These are phyloP conservation scores for Apomyelois bistriatella DNA, from an alignment of 2,888 invertebrate genomes.

Conservation along the genomic window DNA sequence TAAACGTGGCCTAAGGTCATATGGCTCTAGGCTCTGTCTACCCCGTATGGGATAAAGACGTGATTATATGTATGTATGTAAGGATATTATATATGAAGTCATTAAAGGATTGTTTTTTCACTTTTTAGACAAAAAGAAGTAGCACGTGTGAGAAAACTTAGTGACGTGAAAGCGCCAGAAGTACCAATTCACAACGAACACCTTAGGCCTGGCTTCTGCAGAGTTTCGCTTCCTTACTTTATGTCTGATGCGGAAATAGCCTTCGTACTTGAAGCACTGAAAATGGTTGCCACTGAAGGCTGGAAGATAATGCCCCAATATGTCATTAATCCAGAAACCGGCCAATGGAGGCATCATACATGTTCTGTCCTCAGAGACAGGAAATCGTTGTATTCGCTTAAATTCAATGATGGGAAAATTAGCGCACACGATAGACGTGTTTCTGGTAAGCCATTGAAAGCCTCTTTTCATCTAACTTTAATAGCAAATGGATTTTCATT, in stretches of 20 bases:
- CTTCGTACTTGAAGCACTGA: slow-evolving; percentile 90
- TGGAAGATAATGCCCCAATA: slow-evolving; percentile 95
- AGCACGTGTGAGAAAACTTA: slow-evolving; percentile 61
- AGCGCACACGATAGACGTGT: slow-evolving; percentile 84
- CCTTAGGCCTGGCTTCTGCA: slow-evolving; percentile 91
- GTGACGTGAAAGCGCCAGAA: slow-evolving; percentile 64
- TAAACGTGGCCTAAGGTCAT: no score
- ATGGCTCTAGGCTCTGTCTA: no score
- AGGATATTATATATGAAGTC: no score
- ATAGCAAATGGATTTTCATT: not conserved
- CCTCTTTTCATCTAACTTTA: not conserved
- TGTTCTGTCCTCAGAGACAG: slow-evolving; percentile 89
- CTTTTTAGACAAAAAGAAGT: slow-evolving; percentile 69
- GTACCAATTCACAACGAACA: slow-evolving; percentile 81
- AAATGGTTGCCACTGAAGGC: slow-evolving; percentile 92
- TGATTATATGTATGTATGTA: no score
- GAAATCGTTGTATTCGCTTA: slow-evolving; percentile 89
- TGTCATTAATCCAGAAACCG: slow-evolving; percentile 91
- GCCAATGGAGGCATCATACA: slow-evolving; percentile 93
- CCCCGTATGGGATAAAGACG: no score
- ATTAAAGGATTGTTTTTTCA: slow-evolving; percentile 14
- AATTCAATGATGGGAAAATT: slow-evolving; percentile 88
- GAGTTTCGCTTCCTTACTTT: slow-evolving; percentile 92
- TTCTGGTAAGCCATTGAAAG: slow-evolving; percentile 63
- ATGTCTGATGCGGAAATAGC: slow-evolving; percentile 88